These are phyloP conservation scores for Drosophila albomicans DNA, from an alignment of 1,140 invertebrate genomes.

Conservation along the genomic window DNA sequence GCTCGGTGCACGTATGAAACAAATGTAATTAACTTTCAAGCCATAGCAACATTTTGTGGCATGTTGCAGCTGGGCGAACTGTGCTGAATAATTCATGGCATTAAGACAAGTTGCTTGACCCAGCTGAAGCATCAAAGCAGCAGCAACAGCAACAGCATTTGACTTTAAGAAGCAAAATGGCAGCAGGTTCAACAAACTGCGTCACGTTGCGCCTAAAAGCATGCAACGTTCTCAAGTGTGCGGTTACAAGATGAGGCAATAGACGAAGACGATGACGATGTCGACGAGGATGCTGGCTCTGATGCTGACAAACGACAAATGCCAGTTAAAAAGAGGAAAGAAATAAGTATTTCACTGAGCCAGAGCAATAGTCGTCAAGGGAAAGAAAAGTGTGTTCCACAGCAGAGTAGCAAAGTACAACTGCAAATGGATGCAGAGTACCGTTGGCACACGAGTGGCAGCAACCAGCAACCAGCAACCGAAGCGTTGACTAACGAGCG, in stretches of 20 bases:
- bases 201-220: slow-evolving; percentile 80
- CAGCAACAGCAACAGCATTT: slow-evolving; percentile 17
- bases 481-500: slow-evolving; percentile 45
- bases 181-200: slow-evolving; percentile 78
- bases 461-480: slow-evolving; percentile 24
- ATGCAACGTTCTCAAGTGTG: slow-evolving; percentile 72
- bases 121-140: slow-evolving; percentile 29
- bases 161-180: slow-evolving; percentile 41
- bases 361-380: slow-evolving; percentile 28
- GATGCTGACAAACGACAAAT: slow-evolving; percentile 74
- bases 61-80: slow-evolving; percentile 33
- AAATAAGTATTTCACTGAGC: slow-evolving; percentile 36
- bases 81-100: slow-evolving; percentile 75
- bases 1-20: slow-evolving; percentile 64
- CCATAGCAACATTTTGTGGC: slow-evolving; percentile 46
- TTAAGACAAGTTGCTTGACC: slow-evolving; percentile 75
- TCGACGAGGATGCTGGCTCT: neutral
- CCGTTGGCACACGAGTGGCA: neutral
- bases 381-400: slow-evolving; percentile 24
- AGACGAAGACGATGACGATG: slow-evolving; percentile 23
- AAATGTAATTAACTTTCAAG: slow-evolving; percentile 79
- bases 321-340: slow-evolving; percentile 50
- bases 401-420: neutral
- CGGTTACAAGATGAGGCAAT: slow-evolving; percentile 76
- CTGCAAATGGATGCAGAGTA: slow-evolving; percentile 7